These are phyloP conservation scores for Istiophorus platypterus DNA, from an alignment of 2,113 vertebrate genomes.

Conservation along the genomic window DNA sequence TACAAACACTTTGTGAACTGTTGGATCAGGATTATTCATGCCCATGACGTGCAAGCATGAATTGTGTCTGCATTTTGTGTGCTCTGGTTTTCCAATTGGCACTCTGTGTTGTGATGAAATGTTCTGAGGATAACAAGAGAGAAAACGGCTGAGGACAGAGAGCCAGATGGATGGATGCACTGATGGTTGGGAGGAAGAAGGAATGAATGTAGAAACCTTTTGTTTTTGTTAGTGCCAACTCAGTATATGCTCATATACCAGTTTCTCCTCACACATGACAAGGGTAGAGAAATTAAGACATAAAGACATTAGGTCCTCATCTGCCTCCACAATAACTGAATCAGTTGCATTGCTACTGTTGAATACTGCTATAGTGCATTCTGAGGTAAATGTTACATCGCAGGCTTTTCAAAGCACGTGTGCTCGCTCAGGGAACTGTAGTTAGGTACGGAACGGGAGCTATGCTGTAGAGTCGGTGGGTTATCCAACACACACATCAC, in stretches of 20 bases:
- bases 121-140: conserved; percentile 2
- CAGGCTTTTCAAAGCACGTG: conserved; percentile 32
- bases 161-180: conserved; percentile 1
- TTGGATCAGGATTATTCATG: background rate
- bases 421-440: conserved; percentile 20
- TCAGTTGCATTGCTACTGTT: conserved; percentile 16
- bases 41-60: background rate
- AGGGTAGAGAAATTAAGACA: background rate
- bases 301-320: no score
- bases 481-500: conserved; percentile 19
- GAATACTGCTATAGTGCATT: background rate
- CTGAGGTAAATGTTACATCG: conserved; percentile 11
- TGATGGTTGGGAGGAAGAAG: conserved; percentile 4
- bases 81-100: conserved; percentile 34
- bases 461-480: conserved; percentile 30
- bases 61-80: background rate
- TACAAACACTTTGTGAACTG: background rate
- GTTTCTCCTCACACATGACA: conserved; percentile 26
- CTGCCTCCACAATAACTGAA: background rate
- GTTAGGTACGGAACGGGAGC: conserved; percentile 23
- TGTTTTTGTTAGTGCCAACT: conserved; percentile 31
- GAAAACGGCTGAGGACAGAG: conserved; percentile 19
- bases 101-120: conserved; percentile 30
- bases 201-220: conserved; percentile 3
- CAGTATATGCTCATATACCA: conserved; percentile 11